A percentile compares a stretch with the other conserved stretches of the same genome.
Conservation (phyloP, 64 coral and sea anemone species). For the Orbicella faveolata region DNA sequence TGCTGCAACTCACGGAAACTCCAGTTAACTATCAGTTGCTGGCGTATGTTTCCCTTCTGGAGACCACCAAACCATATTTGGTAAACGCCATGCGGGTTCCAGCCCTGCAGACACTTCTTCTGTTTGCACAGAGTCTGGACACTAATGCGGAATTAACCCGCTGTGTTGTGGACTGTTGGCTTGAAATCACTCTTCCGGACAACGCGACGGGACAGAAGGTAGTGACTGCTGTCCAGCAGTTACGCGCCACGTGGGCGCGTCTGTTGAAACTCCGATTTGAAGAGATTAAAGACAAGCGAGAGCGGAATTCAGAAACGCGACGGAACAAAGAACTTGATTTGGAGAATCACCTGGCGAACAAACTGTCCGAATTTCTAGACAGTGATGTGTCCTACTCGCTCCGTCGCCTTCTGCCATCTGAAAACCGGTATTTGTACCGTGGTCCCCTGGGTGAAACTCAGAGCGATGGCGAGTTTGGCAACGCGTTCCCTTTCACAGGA, state of each 20-base stretch:
- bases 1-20: constrained; percentile 60
- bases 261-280: constrained; percentile 76
- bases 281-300: constrained; percentile 7
- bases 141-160: constrained; percentile 90
- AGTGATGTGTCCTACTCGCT: constrained; percentile 81
- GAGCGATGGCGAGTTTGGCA: background rate
- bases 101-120: constrained; percentile 86
- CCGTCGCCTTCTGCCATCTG: constrained; percentile 70
- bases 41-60: constrained; percentile 90
- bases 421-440: constrained; percentile 72
- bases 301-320: constrained; percentile 33
- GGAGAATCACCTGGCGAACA: constrained; percentile 72
- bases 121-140: constrained; percentile 87
- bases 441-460: constrained; percentile 25
- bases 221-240: constrained; percentile 77
- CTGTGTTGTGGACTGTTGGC: constrained; percentile 79
- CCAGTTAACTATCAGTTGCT: constrained; percentile 69
- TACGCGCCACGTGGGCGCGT: constrained; percentile 84
- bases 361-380: constrained; percentile 91
- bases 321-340: constrained; percentile 72
- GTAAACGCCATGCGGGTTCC: constrained; percentile 96
- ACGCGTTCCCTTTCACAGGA: constrained; percentile 43
- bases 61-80: constrained; percentile 98
- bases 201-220: constrained; percentile 64
- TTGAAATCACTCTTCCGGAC: constrained; percentile 81